Evolutionary conservation across 1,140 invertebrate species (phyloP), one percentile per base, ranked within the genome.

Genomic region (Drosophila punjabiensis): DNA sequence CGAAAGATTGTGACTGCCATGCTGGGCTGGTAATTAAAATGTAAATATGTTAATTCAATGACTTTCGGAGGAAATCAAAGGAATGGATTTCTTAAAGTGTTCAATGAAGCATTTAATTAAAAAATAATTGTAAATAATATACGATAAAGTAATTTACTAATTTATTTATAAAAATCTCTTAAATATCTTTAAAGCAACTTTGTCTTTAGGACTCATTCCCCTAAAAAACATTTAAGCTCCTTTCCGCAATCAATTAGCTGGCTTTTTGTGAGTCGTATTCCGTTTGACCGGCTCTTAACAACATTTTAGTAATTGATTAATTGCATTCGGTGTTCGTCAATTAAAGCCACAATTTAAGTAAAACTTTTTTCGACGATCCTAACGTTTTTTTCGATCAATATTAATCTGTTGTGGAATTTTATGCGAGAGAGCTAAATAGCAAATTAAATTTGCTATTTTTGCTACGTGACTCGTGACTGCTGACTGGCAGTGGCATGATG

Each of bases 381-480:
- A 28, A 28, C 47, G 48, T 30, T 59, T 39, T 66, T 66, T 48
- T n/a, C n/a, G 50, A 55, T 62, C 61, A 65, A 69, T 71, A 60
- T 66, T 80, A 50, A 64, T 81, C 56, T 74, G 41, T 74, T 63
- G 64, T 16, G 48, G 48, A 55, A 55, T 74, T 78, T 73, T 80
- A 85, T 89, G 83, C 39, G 63, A 64, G 71, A 64, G 68, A 48
- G 73, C 86, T 80, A 82, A 90, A 79, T 82, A 71, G 62, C 62
- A 82, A 90, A 90, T 90, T 82, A 81, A 90, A 90, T 90, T 85
- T 65, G 55, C 62, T 90, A 82, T 90, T 82, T 90, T 52, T 75
- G 82, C 75, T 90, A 90, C 86, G 86, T 90, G 84, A 68, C 71
- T 81, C 68, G 63, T 77, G 75, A 67, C 64, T 47, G 41, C 53